Percentiles rank a stretch among this genome's conserved stretches.
Evolutionary conservation across 2,888 invertebrate genomes (phyloP).

Genomic region (Drosophila neotestacea): DNA sequence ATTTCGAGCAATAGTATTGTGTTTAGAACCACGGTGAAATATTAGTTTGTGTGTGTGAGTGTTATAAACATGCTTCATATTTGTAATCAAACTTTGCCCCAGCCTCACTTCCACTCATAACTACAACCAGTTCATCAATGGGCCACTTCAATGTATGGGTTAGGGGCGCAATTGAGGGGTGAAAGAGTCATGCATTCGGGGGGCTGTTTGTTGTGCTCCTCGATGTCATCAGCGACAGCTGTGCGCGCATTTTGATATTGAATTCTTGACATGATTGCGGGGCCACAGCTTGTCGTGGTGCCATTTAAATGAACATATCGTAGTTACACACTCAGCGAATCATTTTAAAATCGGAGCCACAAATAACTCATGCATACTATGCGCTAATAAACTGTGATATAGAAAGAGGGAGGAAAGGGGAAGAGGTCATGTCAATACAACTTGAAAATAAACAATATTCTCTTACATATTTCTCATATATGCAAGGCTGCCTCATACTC

Average conservation of each 20-base stretch:
- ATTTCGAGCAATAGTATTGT: background rate
- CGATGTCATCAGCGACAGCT: conserved; percentile 78
- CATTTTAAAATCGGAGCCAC: conserved; percentile 45
- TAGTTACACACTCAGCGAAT: conserved; percentile 31
- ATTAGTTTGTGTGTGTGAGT: conserved; percentile 17
- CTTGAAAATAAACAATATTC: conserved; percentile 6
- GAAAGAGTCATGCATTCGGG: conserved; percentile 12
- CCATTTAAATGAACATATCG: conserved; percentile 65
- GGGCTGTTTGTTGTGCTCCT: conserved; percentile 37
- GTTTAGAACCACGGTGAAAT: conserved; percentile 28
- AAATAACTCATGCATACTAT: conserved; percentile 45
- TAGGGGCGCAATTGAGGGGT: background rate
- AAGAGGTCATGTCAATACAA: conserved; percentile 6
- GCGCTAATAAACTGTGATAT: conserved; percentile 49
- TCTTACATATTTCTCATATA: background rate
- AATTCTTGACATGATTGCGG: conserved; percentile 80
- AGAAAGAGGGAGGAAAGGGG: background rate
- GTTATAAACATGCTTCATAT: conserved; percentile 61
- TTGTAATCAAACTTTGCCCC: conserved; percentile 67
- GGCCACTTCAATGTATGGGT: conserved; percentile 25
- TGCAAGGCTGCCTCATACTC: background rate
- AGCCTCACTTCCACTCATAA: background rate
- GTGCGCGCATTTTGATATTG: conserved; percentile 74
- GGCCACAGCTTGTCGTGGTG: conserved; percentile 68
- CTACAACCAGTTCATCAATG: conserved; percentile 70